Base-by-base conservation (phyloP, 2,888 invertebrate genomes). In the Leucophenga montana region DNA sequence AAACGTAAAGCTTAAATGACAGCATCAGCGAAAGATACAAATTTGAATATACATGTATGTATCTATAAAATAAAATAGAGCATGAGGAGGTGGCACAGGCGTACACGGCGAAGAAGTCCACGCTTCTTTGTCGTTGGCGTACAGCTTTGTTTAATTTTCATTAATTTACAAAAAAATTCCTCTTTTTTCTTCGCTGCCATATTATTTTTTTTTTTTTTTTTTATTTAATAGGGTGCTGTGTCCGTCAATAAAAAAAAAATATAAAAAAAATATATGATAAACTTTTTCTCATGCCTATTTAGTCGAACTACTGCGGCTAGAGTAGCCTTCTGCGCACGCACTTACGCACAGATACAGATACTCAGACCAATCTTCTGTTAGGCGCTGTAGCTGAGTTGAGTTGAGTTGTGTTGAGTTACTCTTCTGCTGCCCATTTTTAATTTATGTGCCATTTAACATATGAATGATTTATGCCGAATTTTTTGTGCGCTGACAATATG, bases 141-240 rank as follows among this genome's bases (percentile, higher is more conserved):
- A 6, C n/a, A 31, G 22, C 22, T 48, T 48, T 64, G 62, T 39
- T 64, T 64, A 64, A 80, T 84, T 81, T 78, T 64, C 22, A 77
- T 81, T 81, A 80, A 81, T 81, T 81, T 84, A 84, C 80, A 73
- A 80, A 73, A 83, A 78, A n/a, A n/a, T n/a, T n/a, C n/a, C n/a
- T n/a, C n/a, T n/a, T n/a, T n/a, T n/a, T n/a, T n/a, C 4, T 27
- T 4, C 27, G 27, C 27, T 27, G 27, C 27, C 27, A 27, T 74
- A 73, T 83, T n/a, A n/a, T n/a, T n/a, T n/a, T 67, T 66, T 50
- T 70, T 53, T 62, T 68, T 70, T 57, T 70, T 65, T 73, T 72
- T 33, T 27, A 9, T 73, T 72, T 68, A 77, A 79, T 77, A 73
- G 75, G 72, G 80, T 77, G 77, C 78, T 80, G 80, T 50, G 68